Evolutionary conservation across 2,113 vertebrate genomes (phyloP), one percentile per base, ranked within the genome.

Genomic region (Pterocles gutturalis): DNA sequence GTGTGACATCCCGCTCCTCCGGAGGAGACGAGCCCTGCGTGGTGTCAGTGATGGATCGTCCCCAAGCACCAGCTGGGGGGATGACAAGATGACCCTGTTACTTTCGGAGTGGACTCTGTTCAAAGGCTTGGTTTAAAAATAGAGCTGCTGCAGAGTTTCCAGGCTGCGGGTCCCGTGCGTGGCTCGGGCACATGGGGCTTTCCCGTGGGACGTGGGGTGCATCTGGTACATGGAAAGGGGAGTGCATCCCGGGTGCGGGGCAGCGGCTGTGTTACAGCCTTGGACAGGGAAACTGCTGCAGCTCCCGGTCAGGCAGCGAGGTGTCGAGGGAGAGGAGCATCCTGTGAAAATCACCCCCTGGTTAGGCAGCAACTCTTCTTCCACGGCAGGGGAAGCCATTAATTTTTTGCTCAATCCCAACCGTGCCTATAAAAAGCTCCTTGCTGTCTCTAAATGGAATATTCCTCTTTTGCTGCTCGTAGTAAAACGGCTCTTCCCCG

Each of bases 11-110:
- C 89, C 5, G 45, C 46, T 51, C 18, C 1, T 9, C 14, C 0
- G 7, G n/a, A 53, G 70, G 34, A 33, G 58, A 9, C 0, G 12
- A 58, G 51, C 24, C 60, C 53, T 5, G 20, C 0, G 13, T 0
- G 3, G 18, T 26, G 3, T 7, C 3, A 2, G 9, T 36, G 91
- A 36, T 21, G 8, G 65, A 54, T 41, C 1, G 3, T 70, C 55
- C 69, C 80, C 67, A 19, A 1, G 34, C 33, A 3, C 24, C 0
- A 0, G 28, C 46, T 1, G 0, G 24, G 65, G 38, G 81, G 48
- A 12, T 31, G 38, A 26, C 57, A n/a, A 28, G 78, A 36, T 57
- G 64, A 66, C 67, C 7, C 33, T 5, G 16, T 53, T 85, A 58
- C 41, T 73, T 94, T 83, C 66, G 19, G 2, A 0, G 1, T 46